phyloP scores from a whole-genome alignment of 2,113 vertebrate genomes.

The Tapirus terrestris region DNA sequence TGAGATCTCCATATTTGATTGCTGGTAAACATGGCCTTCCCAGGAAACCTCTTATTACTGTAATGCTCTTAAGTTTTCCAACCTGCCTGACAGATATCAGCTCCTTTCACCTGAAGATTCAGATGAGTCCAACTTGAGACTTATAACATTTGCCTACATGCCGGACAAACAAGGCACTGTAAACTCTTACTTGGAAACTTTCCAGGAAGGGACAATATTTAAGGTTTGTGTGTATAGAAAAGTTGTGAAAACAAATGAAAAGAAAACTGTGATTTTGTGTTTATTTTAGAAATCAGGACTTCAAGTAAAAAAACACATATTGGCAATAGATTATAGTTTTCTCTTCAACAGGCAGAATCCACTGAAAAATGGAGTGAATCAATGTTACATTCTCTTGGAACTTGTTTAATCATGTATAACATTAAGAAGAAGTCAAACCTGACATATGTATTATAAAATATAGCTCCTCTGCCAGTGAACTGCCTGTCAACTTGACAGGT shows the following conservation, averaged over 20 bases:
- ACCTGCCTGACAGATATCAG: not conserved
- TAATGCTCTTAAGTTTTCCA: not conserved
- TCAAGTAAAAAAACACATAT: not conserved
- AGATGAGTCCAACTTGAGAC: not conserved
- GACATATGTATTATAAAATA: slow-evolving; percentile 30
- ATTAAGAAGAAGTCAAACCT: slow-evolving; percentile 26
- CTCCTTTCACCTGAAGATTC: not conserved
- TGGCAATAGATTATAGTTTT: not conserved
- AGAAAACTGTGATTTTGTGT: not conserved
- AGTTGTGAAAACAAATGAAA: not conserved
- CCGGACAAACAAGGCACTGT: not conserved
- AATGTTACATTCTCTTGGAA: not conserved
- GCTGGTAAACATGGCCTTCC: not conserved
- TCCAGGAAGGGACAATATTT: not conserved
- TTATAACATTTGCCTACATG: not conserved
- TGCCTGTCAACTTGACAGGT: not conserved
- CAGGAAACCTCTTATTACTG: not conserved
- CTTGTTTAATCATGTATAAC: slow-evolving; percentile 42
- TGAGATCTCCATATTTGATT: not conserved
- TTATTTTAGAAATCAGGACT: slow-evolving; percentile 51
- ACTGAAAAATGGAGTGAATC: slow-evolving; percentile 49
- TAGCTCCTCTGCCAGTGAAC: not conserved
- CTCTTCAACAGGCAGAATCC: not conserved
- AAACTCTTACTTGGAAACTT: not conserved
- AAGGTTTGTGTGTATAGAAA: not conserved